phyloP scores from a whole-genome alignment of 1,140 invertebrate genomes.

The Meloidogyne floridensis region DNA sequence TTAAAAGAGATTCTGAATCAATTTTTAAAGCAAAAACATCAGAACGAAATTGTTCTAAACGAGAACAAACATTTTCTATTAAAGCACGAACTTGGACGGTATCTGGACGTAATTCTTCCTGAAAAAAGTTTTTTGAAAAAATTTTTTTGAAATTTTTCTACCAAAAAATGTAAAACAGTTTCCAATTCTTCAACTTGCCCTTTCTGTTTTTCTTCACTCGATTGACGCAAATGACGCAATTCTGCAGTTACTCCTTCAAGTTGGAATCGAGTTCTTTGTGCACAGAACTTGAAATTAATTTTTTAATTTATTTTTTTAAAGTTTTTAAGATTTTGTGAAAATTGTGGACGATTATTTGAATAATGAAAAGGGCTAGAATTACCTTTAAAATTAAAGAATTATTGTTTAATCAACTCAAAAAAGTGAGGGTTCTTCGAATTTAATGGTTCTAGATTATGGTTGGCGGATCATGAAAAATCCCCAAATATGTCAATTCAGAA shows the following conservation, averaged over 20 bases:
- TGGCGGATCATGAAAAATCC: too few relatives aligned
- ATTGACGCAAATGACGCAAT: constrained; percentile 22
- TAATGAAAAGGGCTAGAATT: too few relatives aligned
- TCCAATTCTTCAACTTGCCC: constrained; percentile 11
- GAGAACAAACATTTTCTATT: constrained; percentile 11
- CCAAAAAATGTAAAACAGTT: constrained; percentile 19
- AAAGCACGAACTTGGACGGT: constrained; percentile 27
- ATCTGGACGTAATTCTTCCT: constrained; percentile 18
- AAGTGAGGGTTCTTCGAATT: too few relatives aligned
- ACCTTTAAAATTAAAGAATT: too few relatives aligned
- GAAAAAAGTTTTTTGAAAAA: background rate
- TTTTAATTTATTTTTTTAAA: background rate
- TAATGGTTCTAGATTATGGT: too few relatives aligned
- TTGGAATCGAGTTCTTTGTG: constrained; percentile 6
- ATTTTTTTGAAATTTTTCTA: background rate
- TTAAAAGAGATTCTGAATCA: constrained; percentile 12
- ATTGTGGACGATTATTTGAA: too few relatives aligned
- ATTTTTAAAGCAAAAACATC: constrained; percentile 16
- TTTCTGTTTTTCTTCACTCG: background rate
- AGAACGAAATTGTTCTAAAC: constrained; percentile 22
- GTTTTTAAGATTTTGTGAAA: too few relatives aligned
- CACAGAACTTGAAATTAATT: constrained; percentile 6
- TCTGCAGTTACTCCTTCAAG: constrained; percentile 15
- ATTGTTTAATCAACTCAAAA: too few relatives aligned
- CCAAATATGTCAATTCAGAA: too few relatives aligned